Base-by-base conservation (phyloP, 2,888 invertebrate genomes). In the Sphaerophoria rueppellii region DNA sequence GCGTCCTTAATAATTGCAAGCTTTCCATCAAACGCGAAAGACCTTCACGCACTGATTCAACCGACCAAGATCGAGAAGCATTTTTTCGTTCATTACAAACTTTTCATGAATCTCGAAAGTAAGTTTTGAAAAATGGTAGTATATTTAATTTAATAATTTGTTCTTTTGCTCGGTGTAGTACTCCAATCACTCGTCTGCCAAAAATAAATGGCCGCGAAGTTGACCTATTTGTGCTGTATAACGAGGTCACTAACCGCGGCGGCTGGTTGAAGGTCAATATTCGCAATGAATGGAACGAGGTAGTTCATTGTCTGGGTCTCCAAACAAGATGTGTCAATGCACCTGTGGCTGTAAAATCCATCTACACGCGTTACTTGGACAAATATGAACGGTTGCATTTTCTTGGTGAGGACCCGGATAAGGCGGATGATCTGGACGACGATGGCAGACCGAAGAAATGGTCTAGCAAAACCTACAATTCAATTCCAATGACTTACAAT, bases 181-280 rank as follows among this genome's bases (percentile, higher is more conserved):
- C 93, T 35, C 90, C 93, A n/a, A 88, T 91, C n/a, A 93, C 89
- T 87, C 93, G 93, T 89, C 94, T 94, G 40, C 96, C 97, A 3
- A 93, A 95, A 90, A 95, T 99, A 85, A 97, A 96, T 93, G 98
- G 98, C 77, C 95, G 95, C 89, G 96, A 97, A 92, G 95, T 99
- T 90, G 98, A 99, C 93, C 94, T 99, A 88, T 98, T 96, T 93
- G 94, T 95, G 86, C 94, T 99, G 88, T 99, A 99, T 92, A 95
- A 95, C 89, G 94, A 97, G 90, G 99, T 99, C 69, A 98, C 97
- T 88, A 95, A 96, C 87, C 94, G 96, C 89, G 99, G 99, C 88
- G 99, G 99, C 89, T 96, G 98, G 94, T 95, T 97, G 88, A 99
- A 98, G 95, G 99, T 98, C 92, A 98, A 97, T 91, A 95, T 95